Evolutionary conservation across 2,797 vertebrate genomes (phyloP), one percentile per base, ranked within the genome.

Genomic region (Fundulus diaphanus): DNA sequence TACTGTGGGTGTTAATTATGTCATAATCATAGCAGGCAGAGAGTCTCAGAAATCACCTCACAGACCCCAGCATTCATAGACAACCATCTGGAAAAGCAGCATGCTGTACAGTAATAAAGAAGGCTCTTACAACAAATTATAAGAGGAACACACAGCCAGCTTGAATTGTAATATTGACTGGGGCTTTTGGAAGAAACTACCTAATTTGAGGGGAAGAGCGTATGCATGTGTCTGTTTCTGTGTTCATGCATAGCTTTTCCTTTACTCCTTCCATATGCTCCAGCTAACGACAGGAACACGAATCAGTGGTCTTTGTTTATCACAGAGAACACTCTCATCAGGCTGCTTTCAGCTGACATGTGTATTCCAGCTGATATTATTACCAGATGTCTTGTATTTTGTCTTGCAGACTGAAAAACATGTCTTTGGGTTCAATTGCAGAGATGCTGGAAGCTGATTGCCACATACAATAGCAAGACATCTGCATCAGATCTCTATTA

Each of bases 1-100:
- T 88, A 91, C 90, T 90, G 85, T 73, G 90, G 92, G 92, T 95
- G 93, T 94, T 94, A 93, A 95, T 94, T 94, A 93, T 94, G 94
- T 95, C 93, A 93, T 94, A 92, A 94, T 94, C 92, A 92, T 89
- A 94, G 92, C 91, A 87, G 86, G 89, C 90, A 90, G 90, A 90
- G 88, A 92, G 90, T 90, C 84, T 86, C 89, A 90, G 90, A 91
- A 91, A 88, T 89, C 91, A 89, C 90, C 89, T 90, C 88, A 93
- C 93, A 92, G 89, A 92, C 90, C 90, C 85, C 77, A 68, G 91
- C 87, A 93, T 94, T 94, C 92, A 92, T 88, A 90, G 86, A 89
- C 77, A 89, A 85, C 93, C 90, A 91, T 91, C 93, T 94, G 93
- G 93, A 94, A 93, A 92, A 82, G 85, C 83, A 82, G 82, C 86